Conservation (phyloP, 2,888 invertebrate species). For the Sceliomorpha sp. region DNA sequence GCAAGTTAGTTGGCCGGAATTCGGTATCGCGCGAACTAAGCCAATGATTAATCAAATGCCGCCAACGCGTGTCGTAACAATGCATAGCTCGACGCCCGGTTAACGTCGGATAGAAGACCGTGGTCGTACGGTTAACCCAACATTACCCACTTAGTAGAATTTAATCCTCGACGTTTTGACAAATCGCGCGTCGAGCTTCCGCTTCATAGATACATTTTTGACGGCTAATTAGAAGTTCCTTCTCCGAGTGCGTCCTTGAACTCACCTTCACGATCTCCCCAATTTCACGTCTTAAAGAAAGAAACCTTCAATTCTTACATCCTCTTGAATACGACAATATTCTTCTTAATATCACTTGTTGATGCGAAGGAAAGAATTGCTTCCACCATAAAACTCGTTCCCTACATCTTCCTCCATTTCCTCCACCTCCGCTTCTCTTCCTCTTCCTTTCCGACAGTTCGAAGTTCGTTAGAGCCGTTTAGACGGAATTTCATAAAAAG, state of each 20-base stretch:
- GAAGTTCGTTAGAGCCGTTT: slow-evolving; percentile 8
- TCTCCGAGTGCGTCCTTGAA: too few relatives aligned
- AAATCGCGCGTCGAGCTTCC: slow-evolving; percentile 25
- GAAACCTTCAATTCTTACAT: too few relatives aligned
- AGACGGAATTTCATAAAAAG: slow-evolving; percentile 5
- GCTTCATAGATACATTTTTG: slow-evolving; percentile 13
- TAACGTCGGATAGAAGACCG: slow-evolving; percentile 27
- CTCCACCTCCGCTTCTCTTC: too few relatives aligned
- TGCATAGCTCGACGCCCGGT: slow-evolving; percentile 21
- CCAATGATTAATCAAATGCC: slow-evolving; percentile 35
- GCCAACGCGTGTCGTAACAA: slow-evolving; percentile 30
- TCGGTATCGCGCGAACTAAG: slow-evolving; percentile 12
- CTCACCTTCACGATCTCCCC: too few relatives aligned
- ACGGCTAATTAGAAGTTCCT: slow-evolving; percentile 13
- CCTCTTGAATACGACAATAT: too few relatives aligned
- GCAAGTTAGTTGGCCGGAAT: slow-evolving; percentile 1
- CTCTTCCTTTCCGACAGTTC: not conserved
- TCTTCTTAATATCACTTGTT: too few relatives aligned
- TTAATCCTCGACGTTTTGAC: slow-evolving; percentile 26
- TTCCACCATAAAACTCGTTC: slow-evolving; percentile 4
- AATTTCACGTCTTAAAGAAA: too few relatives aligned
- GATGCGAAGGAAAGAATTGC: too few relatives aligned
- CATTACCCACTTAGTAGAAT: slow-evolving; percentile 26
- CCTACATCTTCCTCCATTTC: too few relatives aligned
- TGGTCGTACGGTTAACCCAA: slow-evolving; percentile 23